Base-by-base conservation (phyloP, 2,888 invertebrate genomes). In the Lomographa bimaculata region DNA sequence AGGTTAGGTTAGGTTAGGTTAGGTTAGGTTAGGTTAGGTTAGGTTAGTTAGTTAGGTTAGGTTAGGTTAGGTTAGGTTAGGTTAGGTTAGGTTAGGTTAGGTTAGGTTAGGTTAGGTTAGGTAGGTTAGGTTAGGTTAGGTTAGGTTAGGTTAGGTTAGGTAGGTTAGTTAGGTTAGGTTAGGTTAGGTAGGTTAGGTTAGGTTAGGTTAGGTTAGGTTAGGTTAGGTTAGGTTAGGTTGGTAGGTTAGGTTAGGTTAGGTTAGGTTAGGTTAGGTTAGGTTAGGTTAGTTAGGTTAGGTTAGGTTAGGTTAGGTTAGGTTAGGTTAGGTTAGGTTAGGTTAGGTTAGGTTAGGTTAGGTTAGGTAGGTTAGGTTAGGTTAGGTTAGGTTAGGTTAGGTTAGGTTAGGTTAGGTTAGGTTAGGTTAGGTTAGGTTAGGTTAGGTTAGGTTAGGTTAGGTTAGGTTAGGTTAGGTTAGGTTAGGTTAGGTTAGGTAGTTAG, bases 1-100 rank as follows among this genome's bases (percentile, higher is more conserved):
- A 50, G 54, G 46, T 54, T 50, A 54, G 50, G 50, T 54, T 51
- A 51, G 48, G 51, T 48, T 48, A 48, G 48, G 46, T 48, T 45
- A 46, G 46, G 45, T 48, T 40, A 43, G 46, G 45, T 51, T 48
- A 43, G 46, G 46, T 39, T 46, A 47, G 50, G 42, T 42, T 50
- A 50, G 47, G 42, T 53, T 47, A 50, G 14, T 46, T 46, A 47
- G 49, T 47, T 50, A 55, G 52, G 50, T 50, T 50, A 50, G 53
- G 49, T 53, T 50, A 50, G 54, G 48, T 51, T 50, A 38, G 41
- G 40, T 44, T 46, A 46, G 46, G 38, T 44, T 43, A 50, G 50
- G 46, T 50, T 48, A 48, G 50, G 54, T 53, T 49, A 47, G 49
- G 46, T 48, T 48, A 48, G 43, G 52, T 49, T 49, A 46, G 52